phyloP scores from a whole-genome alignment of 2,113 vertebrate genomes.

The Prunella fulvescens region DNA sequence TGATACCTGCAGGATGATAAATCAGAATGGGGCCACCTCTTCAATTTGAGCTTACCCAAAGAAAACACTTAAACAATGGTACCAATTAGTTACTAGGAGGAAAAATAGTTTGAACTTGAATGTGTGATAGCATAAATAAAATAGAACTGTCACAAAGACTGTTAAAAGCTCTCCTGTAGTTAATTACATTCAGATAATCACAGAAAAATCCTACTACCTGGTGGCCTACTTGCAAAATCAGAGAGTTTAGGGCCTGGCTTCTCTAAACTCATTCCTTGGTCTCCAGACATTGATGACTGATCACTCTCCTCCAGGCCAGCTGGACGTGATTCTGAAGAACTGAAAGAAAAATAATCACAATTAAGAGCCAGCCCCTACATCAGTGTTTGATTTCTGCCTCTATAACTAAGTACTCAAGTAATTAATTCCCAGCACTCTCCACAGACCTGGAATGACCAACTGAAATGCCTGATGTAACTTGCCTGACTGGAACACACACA shows the following conservation, averaged over 20 bases:
- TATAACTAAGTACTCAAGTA: neutral
- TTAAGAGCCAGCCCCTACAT: neutral
- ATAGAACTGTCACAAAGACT: neutral
- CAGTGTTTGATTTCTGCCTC: neutral
- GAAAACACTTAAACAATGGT: neutral
- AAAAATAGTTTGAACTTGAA: neutral
- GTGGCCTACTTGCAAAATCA: slow-evolving; percentile 87
- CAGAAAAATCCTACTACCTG: slow-evolving; percentile 73
- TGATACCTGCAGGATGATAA: neutral
- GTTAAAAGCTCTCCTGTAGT: neutral
- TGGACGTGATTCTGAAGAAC: slow-evolving; percentile 79
- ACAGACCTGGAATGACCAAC: neutral
- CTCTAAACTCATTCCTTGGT: slow-evolving; percentile 86
- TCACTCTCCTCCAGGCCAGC: slow-evolving; percentile 87
- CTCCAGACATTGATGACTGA: slow-evolving; percentile 80
- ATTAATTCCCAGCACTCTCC: neutral
- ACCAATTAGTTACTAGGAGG: neutral
- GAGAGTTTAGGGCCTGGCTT: slow-evolving; percentile 83
- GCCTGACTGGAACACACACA: neutral
- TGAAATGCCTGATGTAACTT: neutral
- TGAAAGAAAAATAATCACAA: slow-evolving; percentile 41
- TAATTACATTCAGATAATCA: neutral
- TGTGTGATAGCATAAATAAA: neutral
- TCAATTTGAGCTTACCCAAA: neutral
- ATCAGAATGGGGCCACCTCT: neutral